Evolutionary conservation across 2,113 vertebrate species (phyloP), one percentile per base, ranked within the genome.

Genomic region (Rousettus leschenaultii): DNA sequence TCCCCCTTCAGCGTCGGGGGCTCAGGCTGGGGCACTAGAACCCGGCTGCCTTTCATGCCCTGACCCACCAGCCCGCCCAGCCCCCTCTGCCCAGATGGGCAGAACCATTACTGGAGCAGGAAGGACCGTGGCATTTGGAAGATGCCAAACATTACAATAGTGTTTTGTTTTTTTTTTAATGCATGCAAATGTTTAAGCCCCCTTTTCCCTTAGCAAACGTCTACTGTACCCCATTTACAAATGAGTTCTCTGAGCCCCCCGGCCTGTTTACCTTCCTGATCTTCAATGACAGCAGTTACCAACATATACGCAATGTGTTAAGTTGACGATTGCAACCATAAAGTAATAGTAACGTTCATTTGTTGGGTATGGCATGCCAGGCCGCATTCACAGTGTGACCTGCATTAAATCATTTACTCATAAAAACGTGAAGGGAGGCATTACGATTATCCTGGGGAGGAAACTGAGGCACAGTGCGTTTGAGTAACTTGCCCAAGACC

Each of bases 51-150:
- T 40, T 12, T 3, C 6, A 10, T 7, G 7, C 38, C 71, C 48
- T 74, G 2, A 21, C 85, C 65, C 35, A 18, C 10, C 85, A 66
- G 24, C 57, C 73, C 26, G 1, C 53, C 26, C 11, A 3, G n/a
- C 51, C 57, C 61, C 48, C 13, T 8, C 1, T 8, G 26, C 13
- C 61, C 33, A 28, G 16, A 40, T 59, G 18, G 19, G 10, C 19
- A 55, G 43, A 14, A 48, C 35, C 53, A 33, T 0, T 55, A 15
- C 13, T 2, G 14, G 7, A 13, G 40, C 0, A 12, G 33, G 7
- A 9, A 2, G 35, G 8, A 11, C 13, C 3, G 3, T 5, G 24
- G 21, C 45, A 7, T 55, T 40, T 35, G n/a, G 6, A 82, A 43
- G 53, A 83, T 6, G 26, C n/a, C 38, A 57, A 35, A 38, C 15